Base-by-base conservation (phyloP, 1,140 invertebrate genomes). In the Habropoda laboriosa region DNA sequence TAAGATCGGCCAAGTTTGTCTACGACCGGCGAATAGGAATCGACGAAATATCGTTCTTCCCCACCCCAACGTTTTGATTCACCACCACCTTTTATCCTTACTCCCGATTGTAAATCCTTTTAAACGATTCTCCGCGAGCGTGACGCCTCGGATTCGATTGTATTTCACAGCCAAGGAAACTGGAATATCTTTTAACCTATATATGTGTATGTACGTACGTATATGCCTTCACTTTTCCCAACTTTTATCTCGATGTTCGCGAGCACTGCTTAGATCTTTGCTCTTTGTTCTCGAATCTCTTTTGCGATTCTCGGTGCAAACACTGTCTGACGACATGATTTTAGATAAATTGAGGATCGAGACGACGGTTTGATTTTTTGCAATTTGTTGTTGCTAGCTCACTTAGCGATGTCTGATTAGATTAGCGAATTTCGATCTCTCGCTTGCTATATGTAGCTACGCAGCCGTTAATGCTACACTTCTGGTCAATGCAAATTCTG, bases 141-240 rank as follows among this genome's bases (percentile, higher is more conserved):
- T 90, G 89, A 91, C 89, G 87, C 87, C 85, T 82, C n/a, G n/a
- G 88, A 91, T 89, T 90, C 88, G 88, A 90, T 91, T 89, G 84
- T 80, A 70, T 63, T 79, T 73, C 51, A 42, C 76, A 84, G 84
- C 67, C 78, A 79, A 70, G 53, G 47, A 77, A 74, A 60, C 16
- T 38, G 68, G 55, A 42, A 55, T 74, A 80, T 76, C 32, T 57
- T 70, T 82, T 75, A 61, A 82, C 71, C 71, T n/a, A 16, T 18
- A 55, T 55, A 27, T 27, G 51, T n/a, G 51, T n/a, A n/a, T n/a
- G n/a, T n/a, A n/a, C n/a, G n/a, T n/a, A n/a, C 40, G 58, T 63
- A 77, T 83, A 80, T 66, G 53, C 49, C 24, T n/a, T n/a, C 8
- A 38, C 66, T 32, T 71, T 86, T 74, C 40, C 32, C 32, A 61